These are phyloP conservation scores for Galeruca laticollis DNA, from an alignment of 2,888 invertebrate species.

Conservation along the genomic window DNA sequence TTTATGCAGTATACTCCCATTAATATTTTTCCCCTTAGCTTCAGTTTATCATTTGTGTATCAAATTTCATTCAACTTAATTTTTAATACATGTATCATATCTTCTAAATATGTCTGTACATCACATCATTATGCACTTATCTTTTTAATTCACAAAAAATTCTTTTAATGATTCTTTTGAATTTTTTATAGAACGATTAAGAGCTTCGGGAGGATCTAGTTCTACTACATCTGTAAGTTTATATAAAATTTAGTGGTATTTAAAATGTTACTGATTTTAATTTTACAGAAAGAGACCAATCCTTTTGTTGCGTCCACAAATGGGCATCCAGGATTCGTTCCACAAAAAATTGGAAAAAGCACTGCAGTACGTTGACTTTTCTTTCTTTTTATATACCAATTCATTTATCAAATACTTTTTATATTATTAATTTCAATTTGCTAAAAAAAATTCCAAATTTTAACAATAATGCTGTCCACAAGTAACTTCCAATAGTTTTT, in stretches of 20 bases:
- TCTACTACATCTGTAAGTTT: conserved; percentile 68
- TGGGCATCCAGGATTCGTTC: conserved; percentile 93
- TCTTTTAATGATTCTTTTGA: conserved; percentile 20
- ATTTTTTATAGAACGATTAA: conserved; percentile 70
- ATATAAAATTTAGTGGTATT: conserved; percentile 24
- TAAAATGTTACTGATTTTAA: conserved; percentile 28
- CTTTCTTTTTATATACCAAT: conserved; percentile 17
- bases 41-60: not conserved
- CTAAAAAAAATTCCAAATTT: too few species aligned
- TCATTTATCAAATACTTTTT: too few species aligned
- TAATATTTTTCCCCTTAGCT: not conserved
- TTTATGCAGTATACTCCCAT: conserved; percentile 9
- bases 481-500: too few species aligned
- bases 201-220: conserved; percentile 70
- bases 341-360: conserved; percentile 90
- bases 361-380: conserved; percentile 65
- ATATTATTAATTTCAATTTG: too few species aligned
- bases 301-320: conserved; percentile 90
- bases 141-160: not conserved
- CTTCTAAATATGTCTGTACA: not conserved
- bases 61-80: not conserved
- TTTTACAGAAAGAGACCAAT: conserved; percentile 75
- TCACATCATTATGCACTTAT: not conserved
- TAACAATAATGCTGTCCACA: too few species aligned
- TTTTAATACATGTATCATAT: not conserved